These are phyloP conservation scores for Calliopum simillimum DNA, from an alignment of 2,888 invertebrate genomes.

Conservation along the genomic window DNA sequence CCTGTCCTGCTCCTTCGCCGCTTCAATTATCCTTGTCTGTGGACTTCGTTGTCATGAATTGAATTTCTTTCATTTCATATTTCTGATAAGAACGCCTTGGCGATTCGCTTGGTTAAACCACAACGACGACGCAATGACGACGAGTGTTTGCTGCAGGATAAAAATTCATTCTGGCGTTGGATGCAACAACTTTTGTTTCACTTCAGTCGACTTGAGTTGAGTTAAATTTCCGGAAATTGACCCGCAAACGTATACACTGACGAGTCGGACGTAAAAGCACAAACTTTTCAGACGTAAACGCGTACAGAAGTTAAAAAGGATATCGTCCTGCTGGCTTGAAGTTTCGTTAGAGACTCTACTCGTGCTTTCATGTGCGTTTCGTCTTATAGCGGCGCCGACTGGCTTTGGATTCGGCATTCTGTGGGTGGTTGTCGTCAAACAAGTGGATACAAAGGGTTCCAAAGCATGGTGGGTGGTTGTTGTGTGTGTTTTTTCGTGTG, in stretches of 20 bases:
- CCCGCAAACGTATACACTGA: neutral
- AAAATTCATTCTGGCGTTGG: neutral
- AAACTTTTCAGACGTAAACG: neutral
- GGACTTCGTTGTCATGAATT: neutral
- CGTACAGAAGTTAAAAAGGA: neutral
- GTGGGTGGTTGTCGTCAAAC: slow-evolving; percentile 1
- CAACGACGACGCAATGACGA: neutral
- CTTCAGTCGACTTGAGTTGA: too few species aligned
- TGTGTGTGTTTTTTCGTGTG: slow-evolving; percentile 20
- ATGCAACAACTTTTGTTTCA: neutral
- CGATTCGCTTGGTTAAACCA: neutral
- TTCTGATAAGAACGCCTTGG: slow-evolving; percentile 9
- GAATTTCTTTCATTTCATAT: neutral
- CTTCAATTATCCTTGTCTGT: slow-evolving; percentile 3
- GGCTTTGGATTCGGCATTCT: slow-evolving; percentile 20
- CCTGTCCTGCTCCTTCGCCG: neutral
- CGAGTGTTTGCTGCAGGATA: neutral
- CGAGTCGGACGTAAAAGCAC: slow-evolving; percentile 1
- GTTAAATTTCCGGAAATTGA: neutral
- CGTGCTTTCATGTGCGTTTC: slow-evolving; percentile 31
- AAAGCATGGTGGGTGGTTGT: slow-evolving; percentile 7
- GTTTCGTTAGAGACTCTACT: slow-evolving; percentile 56
- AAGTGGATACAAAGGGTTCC: slow-evolving; percentile 1
- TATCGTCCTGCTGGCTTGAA: slow-evolving; percentile 47
- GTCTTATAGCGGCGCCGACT: slow-evolving; percentile 40